Percentiles rank a stretch among this genome's conserved stretches.
Evolutionary conservation across 2,797 vertebrate genomes (phyloP).

Genomic region (Poecilia picta): DNA sequence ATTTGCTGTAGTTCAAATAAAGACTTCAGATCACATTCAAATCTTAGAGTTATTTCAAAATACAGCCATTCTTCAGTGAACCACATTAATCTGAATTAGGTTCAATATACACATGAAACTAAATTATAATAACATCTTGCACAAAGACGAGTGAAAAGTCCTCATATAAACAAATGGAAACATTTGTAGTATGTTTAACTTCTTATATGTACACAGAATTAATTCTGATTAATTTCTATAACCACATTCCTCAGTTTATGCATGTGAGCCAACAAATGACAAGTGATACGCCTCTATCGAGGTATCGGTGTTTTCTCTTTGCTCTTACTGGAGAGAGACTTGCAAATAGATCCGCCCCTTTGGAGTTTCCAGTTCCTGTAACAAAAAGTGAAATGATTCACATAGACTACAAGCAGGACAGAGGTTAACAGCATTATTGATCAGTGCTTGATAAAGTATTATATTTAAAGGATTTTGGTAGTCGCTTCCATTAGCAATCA

Average conservation of each 20-base stretch:
- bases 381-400: slow-evolving; percentile 2
- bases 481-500: not conserved
- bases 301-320: slow-evolving; percentile 37
- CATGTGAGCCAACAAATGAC: slow-evolving; percentile 42
- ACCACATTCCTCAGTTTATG: slow-evolving; percentile 17
- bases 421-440: not conserved
- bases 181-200: no score
- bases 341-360: slow-evolving; percentile 24
- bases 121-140: not conserved
- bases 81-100: not conserved
- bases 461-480: not conserved
- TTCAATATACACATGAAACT: no score
- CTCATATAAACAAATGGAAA: no score
- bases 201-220: no score
- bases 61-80: not conserved
- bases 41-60: not conserved
- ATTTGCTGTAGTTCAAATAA: no score
- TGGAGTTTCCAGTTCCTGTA: slow-evolving; percentile 39
- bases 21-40: not conserved
- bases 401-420: not conserved
- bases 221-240: no score
- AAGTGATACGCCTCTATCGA: not conserved
- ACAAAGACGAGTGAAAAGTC: no score
- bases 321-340: slow-evolving; percentile 61
- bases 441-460: not conserved